Conservation (phyloP, 2,113 vertebrate genomes). For the Rhinichthys klamathensis region DNA sequence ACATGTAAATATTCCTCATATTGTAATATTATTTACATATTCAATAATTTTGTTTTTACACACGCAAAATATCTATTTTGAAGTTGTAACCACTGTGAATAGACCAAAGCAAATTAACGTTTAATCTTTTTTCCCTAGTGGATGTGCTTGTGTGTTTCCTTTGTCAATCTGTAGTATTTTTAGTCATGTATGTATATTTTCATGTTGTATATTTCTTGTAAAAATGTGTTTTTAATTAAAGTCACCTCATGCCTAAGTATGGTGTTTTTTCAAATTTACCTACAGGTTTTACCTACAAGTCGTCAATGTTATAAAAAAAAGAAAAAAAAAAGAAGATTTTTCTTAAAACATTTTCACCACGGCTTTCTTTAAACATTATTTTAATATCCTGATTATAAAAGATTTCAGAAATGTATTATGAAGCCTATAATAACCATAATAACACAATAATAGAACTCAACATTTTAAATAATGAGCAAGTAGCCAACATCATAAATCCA, state of each 20-base stretch:
- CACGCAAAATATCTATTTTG: constrained; percentile 69
- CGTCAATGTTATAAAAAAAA: neutral
- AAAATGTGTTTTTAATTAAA: constrained; percentile 83
- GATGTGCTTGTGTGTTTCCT: constrained; percentile 59
- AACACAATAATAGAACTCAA: neutral
- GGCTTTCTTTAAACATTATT: neutral
- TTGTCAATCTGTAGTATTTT: constrained; percentile 67
- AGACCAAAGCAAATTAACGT: constrained; percentile 87
- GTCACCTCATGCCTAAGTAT: constrained; percentile 4
- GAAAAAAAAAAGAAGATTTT: too few relatives aligned
- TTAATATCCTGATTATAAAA: neutral
- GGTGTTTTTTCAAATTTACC: neutral
- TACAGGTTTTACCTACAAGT: neutral
- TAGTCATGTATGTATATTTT: constrained; percentile 82
- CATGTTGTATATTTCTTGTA: constrained; percentile 88
- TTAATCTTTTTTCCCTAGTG: constrained; percentile 64
- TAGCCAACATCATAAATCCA: too few relatives aligned
- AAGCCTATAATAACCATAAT: neutral
- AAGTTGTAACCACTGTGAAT: constrained; percentile 80
- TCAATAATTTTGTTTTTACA: constrained; percentile 67
- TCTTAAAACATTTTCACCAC: neutral
- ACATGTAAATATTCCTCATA: constrained; percentile 75
- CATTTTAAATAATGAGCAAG: neutral
- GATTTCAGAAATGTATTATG: neutral
- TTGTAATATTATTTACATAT: constrained; percentile 64